Percentiles rank a stretch among this genome's conserved stretches.
These are phyloP conservation scores for Mimas tiliae DNA, from an alignment of 2,888 invertebrate species.

Conservation along the genomic window DNA sequence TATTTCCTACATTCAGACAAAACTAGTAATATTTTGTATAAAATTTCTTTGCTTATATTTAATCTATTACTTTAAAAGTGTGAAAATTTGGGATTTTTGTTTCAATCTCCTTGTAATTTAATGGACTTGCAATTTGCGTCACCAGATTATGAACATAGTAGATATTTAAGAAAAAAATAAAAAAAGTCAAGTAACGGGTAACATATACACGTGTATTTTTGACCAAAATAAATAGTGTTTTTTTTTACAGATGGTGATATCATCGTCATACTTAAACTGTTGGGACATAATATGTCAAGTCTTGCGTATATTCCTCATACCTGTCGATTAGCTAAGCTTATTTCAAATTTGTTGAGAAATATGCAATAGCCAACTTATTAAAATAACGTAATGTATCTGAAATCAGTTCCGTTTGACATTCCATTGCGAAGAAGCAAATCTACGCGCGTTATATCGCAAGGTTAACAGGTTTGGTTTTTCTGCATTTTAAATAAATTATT, in stretches of 20 bases:
- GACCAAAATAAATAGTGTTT: too few species aligned
- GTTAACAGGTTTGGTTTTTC: conserved; percentile 15
- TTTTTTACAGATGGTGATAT: too few species aligned
- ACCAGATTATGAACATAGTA: too few species aligned
- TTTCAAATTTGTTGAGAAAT: neutral
- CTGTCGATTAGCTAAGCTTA: neutral
- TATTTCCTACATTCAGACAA: conserved; percentile 1
- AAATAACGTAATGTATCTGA: neutral
- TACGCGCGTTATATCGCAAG: conserved; percentile 9
- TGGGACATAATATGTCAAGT: too few species aligned
- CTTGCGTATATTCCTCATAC: neutral
- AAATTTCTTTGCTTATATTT: neutral
- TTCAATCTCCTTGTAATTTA: too few species aligned
- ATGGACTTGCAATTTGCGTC: too few species aligned
- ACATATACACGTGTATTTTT: neutral
- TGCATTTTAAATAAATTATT: conserved; percentile 18
- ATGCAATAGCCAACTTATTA: neutral
- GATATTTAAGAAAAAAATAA: too few species aligned
- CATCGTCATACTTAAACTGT: too few species aligned
- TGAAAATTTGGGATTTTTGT: too few species aligned
- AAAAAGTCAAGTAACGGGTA: neutral
- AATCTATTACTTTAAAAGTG: neutral
- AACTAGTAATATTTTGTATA: neutral
- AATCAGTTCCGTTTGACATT: conserved; percentile 20
- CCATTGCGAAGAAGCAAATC: conserved; percentile 16